A percentile compares a stretch with the other conserved stretches of the same genome.
Conservation (phyloP, 2,797 vertebrate genomes). For the Okamejei kenojei region DNA sequence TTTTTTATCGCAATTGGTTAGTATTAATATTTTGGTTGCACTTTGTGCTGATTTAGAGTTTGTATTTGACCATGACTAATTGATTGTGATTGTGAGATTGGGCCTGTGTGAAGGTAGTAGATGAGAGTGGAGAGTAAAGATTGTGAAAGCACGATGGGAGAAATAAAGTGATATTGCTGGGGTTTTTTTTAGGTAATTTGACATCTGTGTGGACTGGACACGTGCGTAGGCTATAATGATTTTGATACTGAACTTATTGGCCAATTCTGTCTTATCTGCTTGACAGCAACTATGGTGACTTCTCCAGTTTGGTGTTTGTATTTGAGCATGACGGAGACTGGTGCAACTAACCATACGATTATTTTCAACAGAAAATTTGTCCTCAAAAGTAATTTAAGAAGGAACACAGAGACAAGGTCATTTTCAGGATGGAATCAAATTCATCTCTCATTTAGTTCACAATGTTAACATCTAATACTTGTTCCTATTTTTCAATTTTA, state of each 20-base stretch:
- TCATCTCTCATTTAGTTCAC: not conserved
- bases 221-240: not conserved
- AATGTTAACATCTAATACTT: not conserved
- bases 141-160: not conserved
- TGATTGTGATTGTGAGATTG: not conserved
- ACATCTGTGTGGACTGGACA: not conserved
- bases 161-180: not conserved
- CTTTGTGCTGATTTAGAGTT: no score
- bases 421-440: not conserved
- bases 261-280: not conserved
- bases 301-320: no score
- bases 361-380: not conserved
- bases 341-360: not conserved
- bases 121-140: not conserved
- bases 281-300: no score
- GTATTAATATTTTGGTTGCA: no score
- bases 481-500: not conserved
- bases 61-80: no score
- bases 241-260: not conserved
- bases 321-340: no score
- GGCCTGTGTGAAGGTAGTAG: not conserved
- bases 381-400: not conserved
- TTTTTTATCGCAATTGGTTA: not conserved
- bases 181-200: not conserved
- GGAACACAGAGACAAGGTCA: not conserved